Conservation (phyloP, 2,888 invertebrate genomes). For the Trachelus stipa region DNA sequence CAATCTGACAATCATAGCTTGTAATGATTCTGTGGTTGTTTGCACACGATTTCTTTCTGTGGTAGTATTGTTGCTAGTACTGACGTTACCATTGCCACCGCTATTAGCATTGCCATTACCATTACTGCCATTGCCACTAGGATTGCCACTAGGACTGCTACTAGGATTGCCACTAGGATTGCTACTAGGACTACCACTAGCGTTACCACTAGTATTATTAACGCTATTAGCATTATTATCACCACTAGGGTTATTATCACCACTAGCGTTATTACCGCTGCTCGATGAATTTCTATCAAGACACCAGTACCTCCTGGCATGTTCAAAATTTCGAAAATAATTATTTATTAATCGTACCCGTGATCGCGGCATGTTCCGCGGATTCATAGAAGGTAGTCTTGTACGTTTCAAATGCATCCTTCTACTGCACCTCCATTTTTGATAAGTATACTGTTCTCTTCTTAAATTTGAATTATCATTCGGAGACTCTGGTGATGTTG, state of each 20-base stretch:
- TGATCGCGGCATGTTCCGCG: constrained; percentile 29
- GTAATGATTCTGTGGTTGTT: constrained; percentile 41
- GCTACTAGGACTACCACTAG: constrained; percentile 63
- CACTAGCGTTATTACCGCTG: background rate
- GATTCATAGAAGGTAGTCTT: constrained; percentile 31
- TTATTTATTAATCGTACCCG: constrained; percentile 30
- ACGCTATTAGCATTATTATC: background rate
- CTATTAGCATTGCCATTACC: constrained; percentile 45
- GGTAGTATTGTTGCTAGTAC: constrained; percentile 41
- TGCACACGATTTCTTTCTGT: constrained; percentile 21
- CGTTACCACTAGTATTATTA: background rate
- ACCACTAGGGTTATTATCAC: background rate
- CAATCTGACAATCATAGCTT: constrained; percentile 48
- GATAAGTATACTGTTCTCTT: constrained; percentile 34
- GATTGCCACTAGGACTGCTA: constrained; percentile 59
- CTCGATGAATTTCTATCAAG: background rate
- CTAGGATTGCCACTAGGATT: constrained; percentile 34
- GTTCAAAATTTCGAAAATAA: constrained; percentile 31
- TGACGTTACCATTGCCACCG: constrained; percentile 64
- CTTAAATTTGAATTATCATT: constrained; percentile 17
- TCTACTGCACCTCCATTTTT: constrained; percentile 38
- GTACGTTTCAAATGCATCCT: constrained; percentile 37
- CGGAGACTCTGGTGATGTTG: constrained; percentile 23
- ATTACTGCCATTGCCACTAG: constrained; percentile 52
- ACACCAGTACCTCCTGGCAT: constrained; percentile 9